Base-by-base conservation (phyloP, 1,140 invertebrate genomes). In the Cyrtorhinus lividipennis region DNA sequence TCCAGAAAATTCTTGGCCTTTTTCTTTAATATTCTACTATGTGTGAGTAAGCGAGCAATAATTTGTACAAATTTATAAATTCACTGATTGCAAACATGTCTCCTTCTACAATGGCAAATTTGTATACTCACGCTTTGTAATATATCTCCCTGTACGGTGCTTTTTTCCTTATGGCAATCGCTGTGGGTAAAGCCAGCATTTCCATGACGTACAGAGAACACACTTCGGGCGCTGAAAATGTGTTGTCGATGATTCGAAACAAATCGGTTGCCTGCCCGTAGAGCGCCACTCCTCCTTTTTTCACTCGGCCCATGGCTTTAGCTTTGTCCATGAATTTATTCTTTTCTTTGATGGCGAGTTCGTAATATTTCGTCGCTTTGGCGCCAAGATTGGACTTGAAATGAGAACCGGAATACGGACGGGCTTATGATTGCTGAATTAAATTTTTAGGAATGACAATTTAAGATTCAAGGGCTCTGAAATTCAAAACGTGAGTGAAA, bases 201-300 rank as follows among this genome's bases (percentile, higher is more conserved):
- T 56, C 62, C 2, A 63, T 38, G 56, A 57, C 62, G 1, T 48
- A 13, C 27, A 63, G 45, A 26, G n/a, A 5, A 38, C 62, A 63
- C 22, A 56, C 58, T 26, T 63, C 62, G 1, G 62, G 30, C 15
- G 15, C 24, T 5, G n/a, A 22, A 30, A 63, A 63, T 1, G 53
- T 56, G 3, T 13, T 48, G 12, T 63, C 56, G 18, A 63, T 63
- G 15, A 20, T 26, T 12, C 18, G 30, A 26, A 57, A 63, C n/a
- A 63, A 13, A 24, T 63, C 58, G 23, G 56, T 56, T 24, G 56
- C 62, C 26, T 63, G 62, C n/a, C 26, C 38, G 24, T 63, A 63
- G 2, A 63, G 26, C 10, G 62, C 62, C 18, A 57, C n/a, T 58
- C 53, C 23, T 58, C 26, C 48, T 58, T 56, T 25, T 23, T 44